Conservation (phyloP, 2,797 vertebrate genomes). For the Lophius americanus region DNA sequence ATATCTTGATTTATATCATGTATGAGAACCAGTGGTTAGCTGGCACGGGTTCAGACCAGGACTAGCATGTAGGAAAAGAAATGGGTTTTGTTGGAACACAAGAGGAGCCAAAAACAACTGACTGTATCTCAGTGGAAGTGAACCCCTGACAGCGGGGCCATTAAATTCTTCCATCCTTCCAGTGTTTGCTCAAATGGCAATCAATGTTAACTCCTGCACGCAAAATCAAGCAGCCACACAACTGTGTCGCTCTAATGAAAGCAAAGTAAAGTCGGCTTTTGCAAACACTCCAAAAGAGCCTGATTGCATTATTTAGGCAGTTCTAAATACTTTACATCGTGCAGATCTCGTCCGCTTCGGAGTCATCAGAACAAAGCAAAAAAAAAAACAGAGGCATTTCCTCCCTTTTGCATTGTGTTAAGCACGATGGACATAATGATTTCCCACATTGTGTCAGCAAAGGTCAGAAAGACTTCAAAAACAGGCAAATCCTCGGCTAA, state of each 20-base stretch:
- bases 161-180: constrained; percentile 15
- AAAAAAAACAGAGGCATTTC: constrained; percentile 18
- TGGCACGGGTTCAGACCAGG: no score
- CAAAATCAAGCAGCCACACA: constrained; percentile 5
- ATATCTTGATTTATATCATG: no score
- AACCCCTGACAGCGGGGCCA: background rate
- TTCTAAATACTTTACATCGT: background rate
- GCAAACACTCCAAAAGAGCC: constrained; percentile 25
- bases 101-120: background rate
- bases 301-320: constrained; percentile 17
- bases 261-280: background rate
- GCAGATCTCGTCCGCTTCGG: constrained; percentile 13
- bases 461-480: constrained; percentile 54
- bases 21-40: no score
- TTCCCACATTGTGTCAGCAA: constrained; percentile 48
- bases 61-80: no score
- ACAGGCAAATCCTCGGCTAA: constrained; percentile 30
- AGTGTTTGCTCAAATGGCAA: constrained; percentile 28
- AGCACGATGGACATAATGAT: constrained; percentile 53
- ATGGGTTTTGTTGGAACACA: background rate
- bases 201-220: constrained; percentile 10
- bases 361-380: constrained; percentile 16
- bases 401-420: constrained; percentile 44
- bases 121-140: constrained; percentile 5
- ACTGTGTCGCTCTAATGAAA: constrained; percentile 1